Evolutionary conservation across 2,888 invertebrate genomes (phyloP).

Genomic region (Torymus auratus): DNA sequence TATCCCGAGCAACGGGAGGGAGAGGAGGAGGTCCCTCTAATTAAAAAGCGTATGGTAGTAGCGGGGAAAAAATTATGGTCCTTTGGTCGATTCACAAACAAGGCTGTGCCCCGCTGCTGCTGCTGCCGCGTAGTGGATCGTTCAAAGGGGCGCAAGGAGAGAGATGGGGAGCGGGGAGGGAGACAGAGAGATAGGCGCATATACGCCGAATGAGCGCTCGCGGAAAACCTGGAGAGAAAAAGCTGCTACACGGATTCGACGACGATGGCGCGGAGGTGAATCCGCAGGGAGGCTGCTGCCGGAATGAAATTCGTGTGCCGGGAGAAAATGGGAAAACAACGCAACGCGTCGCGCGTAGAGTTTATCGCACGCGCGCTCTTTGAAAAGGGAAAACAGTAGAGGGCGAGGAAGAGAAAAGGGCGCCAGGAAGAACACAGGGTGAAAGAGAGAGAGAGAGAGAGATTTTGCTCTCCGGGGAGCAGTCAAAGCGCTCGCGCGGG

Average conservation of each 20-base stretch:
- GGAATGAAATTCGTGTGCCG: conserved; percentile 35
- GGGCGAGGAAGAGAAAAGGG: conserved; percentile 46
- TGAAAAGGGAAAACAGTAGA: conserved; percentile 17
- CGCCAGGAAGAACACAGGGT: neutral
- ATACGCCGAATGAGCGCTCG: conserved; percentile 43
- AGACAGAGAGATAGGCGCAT: conserved; percentile 34
- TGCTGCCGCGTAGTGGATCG: conserved; percentile 16
- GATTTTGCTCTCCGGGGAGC: conserved; percentile 75
- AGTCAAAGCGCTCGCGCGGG: conserved; percentile 71
- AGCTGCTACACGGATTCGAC: conserved; percentile 38
- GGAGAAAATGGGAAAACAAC: conserved; percentile 32
- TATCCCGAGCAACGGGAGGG: neutral
- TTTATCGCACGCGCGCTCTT: neutral
- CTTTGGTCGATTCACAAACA: conserved; percentile 72
- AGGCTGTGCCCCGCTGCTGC: conserved; percentile 61
- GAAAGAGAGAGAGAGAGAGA: conserved; percentile 68
- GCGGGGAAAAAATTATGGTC: conserved; percentile 63
- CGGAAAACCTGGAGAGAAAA: conserved; percentile 55
- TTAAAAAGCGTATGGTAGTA: conserved; percentile 69
- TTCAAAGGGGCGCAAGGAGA: conserved; percentile 61
- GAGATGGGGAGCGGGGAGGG: conserved; percentile 56
- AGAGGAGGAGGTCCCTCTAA: conserved; percentile 62
- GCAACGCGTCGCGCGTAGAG: neutral
- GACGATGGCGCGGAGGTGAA: conserved; percentile 1
- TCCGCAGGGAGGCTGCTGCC: conserved; percentile 1